phyloP scores from a whole-genome alignment of 2,888 invertebrate genomes.

The Zelleria hepariella region DNA sequence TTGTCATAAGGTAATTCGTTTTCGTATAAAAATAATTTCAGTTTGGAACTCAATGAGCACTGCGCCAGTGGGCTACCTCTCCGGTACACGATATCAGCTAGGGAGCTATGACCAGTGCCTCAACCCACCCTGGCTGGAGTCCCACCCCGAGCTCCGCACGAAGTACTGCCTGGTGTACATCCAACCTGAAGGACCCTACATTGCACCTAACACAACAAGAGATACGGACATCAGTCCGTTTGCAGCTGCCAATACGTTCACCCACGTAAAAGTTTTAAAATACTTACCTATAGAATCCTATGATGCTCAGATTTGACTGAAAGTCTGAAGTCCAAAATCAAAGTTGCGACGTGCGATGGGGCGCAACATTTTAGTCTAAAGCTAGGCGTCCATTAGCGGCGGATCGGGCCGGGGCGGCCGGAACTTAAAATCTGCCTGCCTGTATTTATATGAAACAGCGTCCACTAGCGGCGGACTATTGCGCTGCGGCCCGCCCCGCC shows the following conservation, averaged over 20 bases:
- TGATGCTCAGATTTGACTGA: too few relatives aligned
- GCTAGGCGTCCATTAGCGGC: too few relatives aligned
- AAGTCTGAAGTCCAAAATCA: too few relatives aligned
- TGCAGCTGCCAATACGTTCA: not conserved
- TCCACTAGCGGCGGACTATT: too few relatives aligned
- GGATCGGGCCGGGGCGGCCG: too few relatives aligned
- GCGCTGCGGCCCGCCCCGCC: too few relatives aligned
- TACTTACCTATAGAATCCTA: too few relatives aligned
- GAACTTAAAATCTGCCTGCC: too few relatives aligned
- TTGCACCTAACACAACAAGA: not conserved
- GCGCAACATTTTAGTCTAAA: too few relatives aligned
- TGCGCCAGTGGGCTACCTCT: constrained; percentile 67
- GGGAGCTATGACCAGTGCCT: constrained; percentile 75
- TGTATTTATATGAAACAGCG: too few relatives aligned
- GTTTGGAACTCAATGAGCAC: constrained; percentile 76
- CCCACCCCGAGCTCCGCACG: constrained; percentile 38
- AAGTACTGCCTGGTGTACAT: constrained; percentile 67
- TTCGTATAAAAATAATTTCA: constrained; percentile 23
- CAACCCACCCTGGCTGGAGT: constrained; percentile 39
- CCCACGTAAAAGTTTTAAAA: not conserved
- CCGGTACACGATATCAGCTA: constrained; percentile 70
- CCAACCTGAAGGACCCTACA: constrained; percentile 10
- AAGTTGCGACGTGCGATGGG: too few relatives aligned
- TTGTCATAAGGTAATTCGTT: too few relatives aligned
- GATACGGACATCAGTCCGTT: not conserved